Evolutionary conservation across 2,113 vertebrate species (phyloP), one percentile per base, ranked within the genome.

Genomic region (Hemiprocne comata): DNA sequence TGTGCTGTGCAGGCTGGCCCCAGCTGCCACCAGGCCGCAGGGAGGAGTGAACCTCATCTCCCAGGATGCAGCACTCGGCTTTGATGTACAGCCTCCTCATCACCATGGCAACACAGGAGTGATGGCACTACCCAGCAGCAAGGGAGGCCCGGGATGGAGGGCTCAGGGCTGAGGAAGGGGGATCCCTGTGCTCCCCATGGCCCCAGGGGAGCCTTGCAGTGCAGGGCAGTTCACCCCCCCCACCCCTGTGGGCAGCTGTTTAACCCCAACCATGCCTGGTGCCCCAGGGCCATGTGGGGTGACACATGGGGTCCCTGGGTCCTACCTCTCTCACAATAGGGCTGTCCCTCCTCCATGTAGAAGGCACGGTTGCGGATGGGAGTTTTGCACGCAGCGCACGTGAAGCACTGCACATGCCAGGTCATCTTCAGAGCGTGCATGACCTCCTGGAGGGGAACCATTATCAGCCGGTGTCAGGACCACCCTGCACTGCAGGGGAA

Each of bases 381-480:
- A 9, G 97, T 98, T 98, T 99, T 99, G 97, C 99, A 99, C 93
- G 99, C 99, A 0, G 99, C 98, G 8, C 99, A 99, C 57, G 98
- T 98, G 96, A 99, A 99, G 97, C 99, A 99, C 71, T 99, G 98
- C 64, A 99, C 99, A 0, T 99, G 99, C 98, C 99, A 99, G 95
- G 99, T 99, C 99, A 99, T 99, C 98, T 99, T 99, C 96, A 99
- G 98, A 2, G 99, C 99, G 0, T 99, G 99, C 99, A 99, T 99
- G 97, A 99, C 99, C 97, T 99, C 99, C 99, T 99, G 97, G 51
- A 61, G 33, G 26, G 11, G 61, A 85, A 70, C 14, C 8, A 13
- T 67, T 29, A 34, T 95, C 78, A 97, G 71, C 55, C 4, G 4
- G 38, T 33, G 40, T 19, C 33, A 76, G 48, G 42, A 78, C 24